These are phyloP conservation scores for Chiloscyllium punctatum DNA, from an alignment of 2,797 vertebrate genomes.

Conservation along the genomic window DNA sequence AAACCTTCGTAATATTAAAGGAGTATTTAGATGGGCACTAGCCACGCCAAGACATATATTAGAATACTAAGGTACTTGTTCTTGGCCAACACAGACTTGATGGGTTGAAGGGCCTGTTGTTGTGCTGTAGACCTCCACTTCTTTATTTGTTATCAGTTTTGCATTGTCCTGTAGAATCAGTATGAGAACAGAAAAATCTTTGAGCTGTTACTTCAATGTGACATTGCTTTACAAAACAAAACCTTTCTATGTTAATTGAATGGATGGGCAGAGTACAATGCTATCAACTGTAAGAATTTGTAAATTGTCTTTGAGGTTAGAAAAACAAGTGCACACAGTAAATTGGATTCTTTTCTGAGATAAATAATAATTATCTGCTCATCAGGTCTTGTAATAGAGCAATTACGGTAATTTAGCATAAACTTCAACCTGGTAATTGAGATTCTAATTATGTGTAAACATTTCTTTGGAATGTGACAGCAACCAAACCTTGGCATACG, in stretches of 20 bases:
- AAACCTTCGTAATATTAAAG: too few relatives aligned
- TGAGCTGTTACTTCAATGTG: neutral
- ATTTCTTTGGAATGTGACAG: neutral
- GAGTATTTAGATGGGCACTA: too few relatives aligned
- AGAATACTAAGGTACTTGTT: too few relatives aligned
- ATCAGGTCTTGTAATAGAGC: neutral
- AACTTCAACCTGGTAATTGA: conserved; percentile 8
- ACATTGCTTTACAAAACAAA: neutral
- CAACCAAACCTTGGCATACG: neutral
- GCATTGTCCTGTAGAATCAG: neutral
- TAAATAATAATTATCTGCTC: conserved; percentile 12
- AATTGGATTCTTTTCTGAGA: neutral
- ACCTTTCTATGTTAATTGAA: neutral
- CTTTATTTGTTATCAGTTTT: too few relatives aligned
- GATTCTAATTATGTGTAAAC: conserved; percentile 21
- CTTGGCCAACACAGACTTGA: too few relatives aligned
- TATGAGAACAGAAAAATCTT: neutral
- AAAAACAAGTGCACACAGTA: neutral
- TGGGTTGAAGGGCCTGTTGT: too few relatives aligned
- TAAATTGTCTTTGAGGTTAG: neutral
- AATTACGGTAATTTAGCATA: conserved; percentile 14
- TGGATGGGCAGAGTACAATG: neutral
- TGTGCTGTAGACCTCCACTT: too few relatives aligned
- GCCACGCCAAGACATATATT: too few relatives aligned
- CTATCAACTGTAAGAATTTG: neutral